Evolutionary conservation across 2,797 vertebrate species (phyloP).

Genomic region (Prunella strophiata): DNA sequence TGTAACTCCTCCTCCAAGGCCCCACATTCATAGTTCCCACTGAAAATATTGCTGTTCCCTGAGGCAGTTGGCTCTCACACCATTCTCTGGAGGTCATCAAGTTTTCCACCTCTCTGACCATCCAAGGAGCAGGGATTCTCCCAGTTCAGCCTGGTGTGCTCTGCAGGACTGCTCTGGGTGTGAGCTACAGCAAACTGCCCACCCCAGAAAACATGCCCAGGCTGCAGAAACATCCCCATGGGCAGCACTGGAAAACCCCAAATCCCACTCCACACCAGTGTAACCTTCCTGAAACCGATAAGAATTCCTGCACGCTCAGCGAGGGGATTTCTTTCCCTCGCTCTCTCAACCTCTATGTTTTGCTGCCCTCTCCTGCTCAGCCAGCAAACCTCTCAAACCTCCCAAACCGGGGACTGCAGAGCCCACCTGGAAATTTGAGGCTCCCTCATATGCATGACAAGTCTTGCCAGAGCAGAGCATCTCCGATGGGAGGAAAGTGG

Average conservation of each 20-base stretch:
- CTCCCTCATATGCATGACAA: accelerated
- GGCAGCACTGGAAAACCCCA: neutral
- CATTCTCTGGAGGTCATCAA: neutral
- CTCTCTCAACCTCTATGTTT: slow-evolving; percentile 28
- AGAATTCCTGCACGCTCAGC: neutral
- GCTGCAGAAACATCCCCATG: neutral
- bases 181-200: neutral
- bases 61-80: neutral
- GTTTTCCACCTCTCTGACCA: neutral
- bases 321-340: neutral
- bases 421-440: neutral
- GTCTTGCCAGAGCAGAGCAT: neutral
- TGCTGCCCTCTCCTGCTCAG: slow-evolving; percentile 69
- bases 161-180: neutral
- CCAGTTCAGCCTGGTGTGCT: neutral
- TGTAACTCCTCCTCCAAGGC: neutral
- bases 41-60: neutral
- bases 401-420: neutral
- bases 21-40: neutral
- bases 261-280: neutral
- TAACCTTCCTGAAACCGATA: neutral
- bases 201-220: accelerated
- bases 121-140: neutral
- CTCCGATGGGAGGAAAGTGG: neutral
- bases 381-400: slow-evolving; percentile 17